Percentiles rank a stretch among this genome's conserved stretches.
Evolutionary conservation across 2,888 invertebrate genomes (phyloP).

Genomic region (Malthinus seriepunctatus): DNA sequence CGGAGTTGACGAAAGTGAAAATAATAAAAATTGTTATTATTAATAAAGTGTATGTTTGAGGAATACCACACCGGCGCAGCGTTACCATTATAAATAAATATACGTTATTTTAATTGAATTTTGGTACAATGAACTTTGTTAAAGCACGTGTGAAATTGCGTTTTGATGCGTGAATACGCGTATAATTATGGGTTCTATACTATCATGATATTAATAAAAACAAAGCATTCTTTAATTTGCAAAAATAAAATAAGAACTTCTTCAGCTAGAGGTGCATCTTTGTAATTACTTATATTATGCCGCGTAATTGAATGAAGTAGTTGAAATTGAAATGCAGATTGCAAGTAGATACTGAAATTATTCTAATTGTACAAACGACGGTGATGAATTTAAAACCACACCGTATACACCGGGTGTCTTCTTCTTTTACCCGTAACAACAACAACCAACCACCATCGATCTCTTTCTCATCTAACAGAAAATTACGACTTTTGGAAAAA

Average conservation of each 20-base stretch:
- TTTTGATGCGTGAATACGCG: slow-evolving; percentile 19
- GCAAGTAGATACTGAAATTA: slow-evolving; percentile 1
- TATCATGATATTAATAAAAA: slow-evolving; percentile 1
- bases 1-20: slow-evolving; percentile 3
- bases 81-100: slow-evolving; percentile 29
- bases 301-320: slow-evolving; percentile 4
- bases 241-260: slow-evolving; percentile 5
- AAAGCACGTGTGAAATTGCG: slow-evolving; percentile 18
- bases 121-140: slow-evolving; percentile 42
- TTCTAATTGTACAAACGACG: neutral
- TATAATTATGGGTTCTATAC: neutral
- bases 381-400: no score
- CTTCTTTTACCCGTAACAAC: no score
- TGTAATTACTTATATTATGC: slow-evolving; percentile 5
- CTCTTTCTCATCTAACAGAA: no score
- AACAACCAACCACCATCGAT: no score
- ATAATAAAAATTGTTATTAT: neutral
- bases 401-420: no score
- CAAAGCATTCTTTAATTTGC: slow-evolving; percentile 3
- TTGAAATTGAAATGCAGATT: slow-evolving; percentile 4
- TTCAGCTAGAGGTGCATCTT: neutral
- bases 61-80: slow-evolving; percentile 32
- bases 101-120: slow-evolving; percentile 42
- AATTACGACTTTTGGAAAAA: no score
- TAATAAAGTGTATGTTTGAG: slow-evolving; percentile 3